phyloP scores from a whole-genome alignment of 2,797 vertebrate genomes.

The Trichosurus vulpecula region DNA sequence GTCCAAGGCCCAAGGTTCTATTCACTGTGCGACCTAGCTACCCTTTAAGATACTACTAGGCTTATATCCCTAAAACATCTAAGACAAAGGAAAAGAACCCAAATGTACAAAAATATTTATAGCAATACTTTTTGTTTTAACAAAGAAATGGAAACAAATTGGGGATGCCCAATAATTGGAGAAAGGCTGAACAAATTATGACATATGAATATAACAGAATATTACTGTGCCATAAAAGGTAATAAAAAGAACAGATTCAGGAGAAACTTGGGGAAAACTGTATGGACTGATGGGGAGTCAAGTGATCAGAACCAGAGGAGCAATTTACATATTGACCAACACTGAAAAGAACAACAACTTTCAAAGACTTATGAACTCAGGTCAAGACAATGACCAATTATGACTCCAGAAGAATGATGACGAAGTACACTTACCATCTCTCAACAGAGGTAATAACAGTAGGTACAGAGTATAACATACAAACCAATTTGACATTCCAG shows the following conservation, averaged over 20 bases:
- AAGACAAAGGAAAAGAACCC: background rate
- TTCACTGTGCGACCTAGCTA: background rate
- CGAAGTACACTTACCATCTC: background rate
- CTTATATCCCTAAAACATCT: background rate
- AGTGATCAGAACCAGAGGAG: background rate
- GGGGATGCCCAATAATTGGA: background rate
- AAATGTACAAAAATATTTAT: background rate
- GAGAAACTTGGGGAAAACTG: background rate
- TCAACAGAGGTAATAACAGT: background rate
- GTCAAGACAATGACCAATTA: background rate
- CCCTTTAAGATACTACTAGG: background rate
- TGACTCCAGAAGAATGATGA: background rate
- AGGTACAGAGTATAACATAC: background rate
- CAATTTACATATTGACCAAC: background rate
- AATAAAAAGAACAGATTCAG: background rate
- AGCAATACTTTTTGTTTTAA: background rate
- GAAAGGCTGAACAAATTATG: background rate
- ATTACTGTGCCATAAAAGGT: background rate
- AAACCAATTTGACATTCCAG: background rate
- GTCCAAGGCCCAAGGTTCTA: background rate
- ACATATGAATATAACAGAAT: background rate
- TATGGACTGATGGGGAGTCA: background rate
- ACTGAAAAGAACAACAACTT: background rate
- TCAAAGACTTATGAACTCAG: background rate
- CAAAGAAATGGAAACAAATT: background rate